Evolutionary conservation across 2,888 invertebrate species (phyloP).

Genomic region (Dynastes maya): DNA sequence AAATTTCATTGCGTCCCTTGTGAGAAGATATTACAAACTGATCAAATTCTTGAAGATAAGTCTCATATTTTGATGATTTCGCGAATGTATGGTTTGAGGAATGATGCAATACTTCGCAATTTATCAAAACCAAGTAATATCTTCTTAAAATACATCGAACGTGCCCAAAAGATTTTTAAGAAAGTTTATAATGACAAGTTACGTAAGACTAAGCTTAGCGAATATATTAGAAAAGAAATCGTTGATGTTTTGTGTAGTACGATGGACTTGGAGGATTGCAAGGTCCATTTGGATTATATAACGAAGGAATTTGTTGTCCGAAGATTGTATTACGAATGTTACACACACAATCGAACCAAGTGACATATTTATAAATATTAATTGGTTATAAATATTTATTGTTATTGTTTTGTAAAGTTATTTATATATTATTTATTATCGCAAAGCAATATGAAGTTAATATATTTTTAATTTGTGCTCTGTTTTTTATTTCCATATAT

Average conservation of each 20-base stretch:
- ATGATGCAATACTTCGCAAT: neutral
- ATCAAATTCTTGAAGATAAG: conserved; percentile 26
- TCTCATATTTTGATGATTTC: neutral
- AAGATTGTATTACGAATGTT: conserved; percentile 14
- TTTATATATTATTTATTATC: conserved; percentile 16
- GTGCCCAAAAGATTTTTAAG: conserved; percentile 25
- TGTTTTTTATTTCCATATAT: neutral
- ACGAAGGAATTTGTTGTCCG: conserved; percentile 36
- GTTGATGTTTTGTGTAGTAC: conserved; percentile 1
- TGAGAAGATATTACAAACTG: conserved; percentile 51
- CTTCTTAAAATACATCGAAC: conserved; percentile 19
- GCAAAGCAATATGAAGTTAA: neutral
- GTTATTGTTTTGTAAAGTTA: neutral
- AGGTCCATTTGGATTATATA: conserved; percentile 9
- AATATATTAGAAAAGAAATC: conserved; percentile 21
- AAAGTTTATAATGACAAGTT: conserved; percentile 28
- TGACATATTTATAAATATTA: conserved; percentile 7
- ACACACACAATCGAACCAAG: neutral
- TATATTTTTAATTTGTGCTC: neutral
- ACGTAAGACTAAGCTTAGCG: conserved; percentile 12
- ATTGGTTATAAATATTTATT: conserved; percentile 15
- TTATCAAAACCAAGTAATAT: neutral
- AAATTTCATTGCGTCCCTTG: conserved; percentile 16
- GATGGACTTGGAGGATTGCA: conserved; percentile 17
- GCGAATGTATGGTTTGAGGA: conserved; percentile 4